A percentile compares a stretch with the other conserved stretches of the same genome.
Evolutionary conservation across 1,140 invertebrate species (phyloP).

Genomic region (Scaptomyza montana): DNA sequence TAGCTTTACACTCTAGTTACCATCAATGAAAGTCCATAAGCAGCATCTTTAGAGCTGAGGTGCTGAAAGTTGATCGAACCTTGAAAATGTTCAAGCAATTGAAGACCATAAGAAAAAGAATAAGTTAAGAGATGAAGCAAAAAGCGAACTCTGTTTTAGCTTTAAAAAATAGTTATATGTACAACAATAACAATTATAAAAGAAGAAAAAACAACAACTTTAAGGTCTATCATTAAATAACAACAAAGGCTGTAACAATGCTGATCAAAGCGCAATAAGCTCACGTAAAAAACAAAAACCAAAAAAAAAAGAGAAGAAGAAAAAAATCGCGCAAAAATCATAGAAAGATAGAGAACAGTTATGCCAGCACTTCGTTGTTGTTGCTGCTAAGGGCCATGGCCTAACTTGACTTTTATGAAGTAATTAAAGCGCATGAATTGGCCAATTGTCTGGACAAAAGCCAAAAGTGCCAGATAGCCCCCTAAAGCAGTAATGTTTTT

Average conservation of each 20-base stretch:
- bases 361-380: constrained; percentile 27
- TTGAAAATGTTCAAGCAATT: constrained; percentile 65
- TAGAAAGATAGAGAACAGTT: constrained; percentile 41
- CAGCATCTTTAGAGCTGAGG: constrained; percentile 16
- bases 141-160: constrained; percentile 8
- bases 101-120: constrained; percentile 35
- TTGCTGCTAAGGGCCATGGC: constrained; percentile 41
- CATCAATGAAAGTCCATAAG: constrained; percentile 45
- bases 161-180: constrained; percentile 30
- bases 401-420: constrained; percentile 68
- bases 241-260: constrained; percentile 37
- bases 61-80: constrained; percentile 70
- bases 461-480: constrained; percentile 32
- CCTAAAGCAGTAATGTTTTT: constrained; percentile 20
- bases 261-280: constrained; percentile 33
- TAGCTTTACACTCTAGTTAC: constrained; percentile 70
- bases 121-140: background rate
- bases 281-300: constrained; percentile 4
- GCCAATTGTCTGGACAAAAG: constrained; percentile 59
- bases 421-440: constrained; percentile 82
- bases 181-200: constrained; percentile 6
- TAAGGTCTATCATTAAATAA: constrained; percentile 62
- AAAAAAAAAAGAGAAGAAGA: constrained; percentile 8
- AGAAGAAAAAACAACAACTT: constrained; percentile 34
- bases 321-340: constrained; percentile 63